Evolutionary conservation across 2,888 invertebrate genomes (phyloP).

Genomic region (Lasioglossum leucozonium): DNA sequence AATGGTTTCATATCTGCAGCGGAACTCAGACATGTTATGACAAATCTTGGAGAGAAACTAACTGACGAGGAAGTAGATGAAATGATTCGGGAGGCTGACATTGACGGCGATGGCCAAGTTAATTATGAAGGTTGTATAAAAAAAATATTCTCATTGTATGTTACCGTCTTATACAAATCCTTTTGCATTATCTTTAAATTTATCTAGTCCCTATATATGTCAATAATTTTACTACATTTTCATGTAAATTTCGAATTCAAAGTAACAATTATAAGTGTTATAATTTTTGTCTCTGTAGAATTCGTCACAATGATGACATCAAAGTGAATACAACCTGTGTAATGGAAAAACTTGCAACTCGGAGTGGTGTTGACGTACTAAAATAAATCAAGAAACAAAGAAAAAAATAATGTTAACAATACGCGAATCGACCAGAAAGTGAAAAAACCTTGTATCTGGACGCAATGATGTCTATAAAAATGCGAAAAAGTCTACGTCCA

Average conservation of each 20-base stretch:
- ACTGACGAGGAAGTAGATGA: constrained; percentile 99
- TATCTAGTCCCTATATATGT: not conserved
- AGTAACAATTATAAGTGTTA: constrained; percentile 16
- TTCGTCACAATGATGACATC: constrained; percentile 99
- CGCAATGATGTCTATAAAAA: constrained; percentile 82
- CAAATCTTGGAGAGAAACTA: constrained; percentile 99
- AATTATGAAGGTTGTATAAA: constrained; percentile 94
- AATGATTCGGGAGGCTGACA: constrained; percentile 99
- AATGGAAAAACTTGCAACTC: constrained; percentile 88
- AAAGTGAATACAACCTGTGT: constrained; percentile 92
- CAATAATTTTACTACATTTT: not conserved
- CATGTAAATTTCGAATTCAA: not conserved
- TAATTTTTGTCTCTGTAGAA: constrained; percentile 88
- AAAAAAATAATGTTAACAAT: constrained; percentile 85
- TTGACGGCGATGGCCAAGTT: constrained; percentile 99
- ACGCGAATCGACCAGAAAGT: constrained; percentile 87
- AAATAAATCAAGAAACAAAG: constrained; percentile 78
- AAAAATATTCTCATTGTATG: constrained; percentile 16
- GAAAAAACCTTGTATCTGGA: constrained; percentile 84
- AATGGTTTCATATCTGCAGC: constrained; percentile 99
- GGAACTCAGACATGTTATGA: constrained; percentile 99
- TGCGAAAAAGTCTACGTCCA: constrained; percentile 82
- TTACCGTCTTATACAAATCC: not conserved
- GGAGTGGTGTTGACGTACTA: constrained; percentile 88
- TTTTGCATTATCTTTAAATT: not conserved